Evolutionary conservation across 2,797 vertebrate species (phyloP).

Genomic region (Oreochromis mossambicus): DNA sequence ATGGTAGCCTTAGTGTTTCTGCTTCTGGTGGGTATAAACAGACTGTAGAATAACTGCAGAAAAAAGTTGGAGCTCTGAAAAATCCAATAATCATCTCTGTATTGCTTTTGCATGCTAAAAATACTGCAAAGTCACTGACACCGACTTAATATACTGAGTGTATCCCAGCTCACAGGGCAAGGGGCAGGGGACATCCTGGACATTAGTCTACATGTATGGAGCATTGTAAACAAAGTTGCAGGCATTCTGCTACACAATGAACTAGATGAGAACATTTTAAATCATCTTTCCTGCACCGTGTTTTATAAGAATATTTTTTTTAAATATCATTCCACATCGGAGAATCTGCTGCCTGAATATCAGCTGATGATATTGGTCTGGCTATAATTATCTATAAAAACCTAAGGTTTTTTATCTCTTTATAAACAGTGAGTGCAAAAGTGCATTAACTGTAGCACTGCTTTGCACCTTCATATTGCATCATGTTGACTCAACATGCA

Average conservation of each 20-base stretch:
- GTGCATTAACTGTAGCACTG: constrained; percentile 29
- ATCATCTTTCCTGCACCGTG: background rate
- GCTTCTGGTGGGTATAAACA: background rate
- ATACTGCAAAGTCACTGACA: background rate
- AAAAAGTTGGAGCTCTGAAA: background rate
- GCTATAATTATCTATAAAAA: constrained; percentile 17
- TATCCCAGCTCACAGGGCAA: background rate
- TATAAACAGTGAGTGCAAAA: constrained; percentile 44
- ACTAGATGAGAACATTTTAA: background rate
- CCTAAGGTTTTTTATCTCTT: constrained; percentile 9
- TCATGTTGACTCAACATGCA: constrained; percentile 50
- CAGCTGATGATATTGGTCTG: background rate
- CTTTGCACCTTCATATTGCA: constrained; percentile 55
- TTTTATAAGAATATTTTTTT: background rate
- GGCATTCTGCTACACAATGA: background rate
- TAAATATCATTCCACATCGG: background rate
- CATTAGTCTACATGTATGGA: background rate
- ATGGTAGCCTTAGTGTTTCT: background rate
- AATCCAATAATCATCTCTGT: background rate
- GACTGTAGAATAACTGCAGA: background rate
- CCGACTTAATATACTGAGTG: background rate
- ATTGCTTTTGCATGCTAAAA: background rate
- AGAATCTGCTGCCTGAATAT: background rate
- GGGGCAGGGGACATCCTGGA: background rate
- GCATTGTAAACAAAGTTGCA: background rate